phyloP scores from a whole-genome alignment of 1,140 invertebrate species.

The Neotoxoptera formosana region DNA sequence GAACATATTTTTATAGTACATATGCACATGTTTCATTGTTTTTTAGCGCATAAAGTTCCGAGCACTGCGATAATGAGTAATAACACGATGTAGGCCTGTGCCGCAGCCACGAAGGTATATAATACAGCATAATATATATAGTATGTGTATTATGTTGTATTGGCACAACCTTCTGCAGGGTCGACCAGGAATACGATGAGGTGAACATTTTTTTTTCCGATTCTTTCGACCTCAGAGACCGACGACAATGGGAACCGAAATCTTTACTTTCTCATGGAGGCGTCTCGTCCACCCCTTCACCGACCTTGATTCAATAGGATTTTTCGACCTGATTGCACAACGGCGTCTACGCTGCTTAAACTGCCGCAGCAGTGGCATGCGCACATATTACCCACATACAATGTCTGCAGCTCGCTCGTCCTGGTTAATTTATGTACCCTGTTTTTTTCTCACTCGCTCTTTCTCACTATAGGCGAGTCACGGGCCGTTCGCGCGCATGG shows the following conservation, averaged over 20 bases:
- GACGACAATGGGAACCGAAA: constrained; percentile 25
- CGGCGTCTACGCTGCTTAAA: constrained; percentile 31
- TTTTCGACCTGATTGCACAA: constrained; percentile 49
- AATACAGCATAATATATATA: neutral
- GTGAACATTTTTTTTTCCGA: constrained; percentile 1
- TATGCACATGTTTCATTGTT: no score
- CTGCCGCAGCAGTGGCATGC: neutral
- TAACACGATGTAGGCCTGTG: no score
- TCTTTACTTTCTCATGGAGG: constrained; percentile 33
- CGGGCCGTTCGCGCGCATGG: neutral
- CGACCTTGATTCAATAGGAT: constrained; percentile 48
- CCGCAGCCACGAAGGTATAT: neutral
- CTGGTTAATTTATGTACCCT: constrained; percentile 52
- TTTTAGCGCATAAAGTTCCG: no score
- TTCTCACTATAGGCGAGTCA: neutral
- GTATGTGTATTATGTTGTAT: neutral
- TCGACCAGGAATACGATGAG: neutral
- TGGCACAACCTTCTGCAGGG: neutral
- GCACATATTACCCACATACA: constrained; percentile 1
- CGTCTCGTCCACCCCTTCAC: constrained; percentile 33
- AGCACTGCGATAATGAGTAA: no score
- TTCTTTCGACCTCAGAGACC: constrained; percentile 9
- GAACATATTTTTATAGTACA: no score
- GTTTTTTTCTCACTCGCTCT: neutral
- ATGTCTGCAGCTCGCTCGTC: constrained; percentile 1